Evolutionary conservation across 2,113 vertebrate species (phyloP).

Genomic region (Lasiurus cinereus): DNA sequence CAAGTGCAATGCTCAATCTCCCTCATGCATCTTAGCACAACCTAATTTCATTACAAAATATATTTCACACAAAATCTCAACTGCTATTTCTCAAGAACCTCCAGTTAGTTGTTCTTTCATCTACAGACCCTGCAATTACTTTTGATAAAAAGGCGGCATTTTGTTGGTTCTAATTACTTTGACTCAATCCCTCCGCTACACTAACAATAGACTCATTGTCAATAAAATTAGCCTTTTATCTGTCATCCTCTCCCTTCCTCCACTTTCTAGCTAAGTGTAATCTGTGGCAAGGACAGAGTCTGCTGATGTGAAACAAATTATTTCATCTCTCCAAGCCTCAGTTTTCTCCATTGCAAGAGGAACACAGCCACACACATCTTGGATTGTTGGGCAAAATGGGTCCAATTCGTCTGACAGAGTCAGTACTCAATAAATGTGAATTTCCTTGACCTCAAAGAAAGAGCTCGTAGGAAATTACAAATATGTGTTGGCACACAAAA

Average conservation of each 20-base stretch:
- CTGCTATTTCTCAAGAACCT: background rate
- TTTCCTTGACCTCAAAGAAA: constrained; percentile 12
- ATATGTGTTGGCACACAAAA: background rate
- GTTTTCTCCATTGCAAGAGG: constrained; percentile 38
- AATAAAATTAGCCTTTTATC: constrained; percentile 57
- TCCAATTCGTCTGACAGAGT: background rate
- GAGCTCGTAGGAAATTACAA: background rate
- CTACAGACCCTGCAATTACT: constrained; percentile 7
- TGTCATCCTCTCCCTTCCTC: constrained; percentile 15
- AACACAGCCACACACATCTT: background rate
- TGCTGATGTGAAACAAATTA: background rate
- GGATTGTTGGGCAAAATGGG: background rate
- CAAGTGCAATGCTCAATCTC: background rate
- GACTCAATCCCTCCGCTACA: background rate
- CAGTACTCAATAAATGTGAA: background rate
- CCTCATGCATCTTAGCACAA: background rate
- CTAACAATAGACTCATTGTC: constrained; percentile 70
- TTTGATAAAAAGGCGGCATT: constrained; percentile 58
- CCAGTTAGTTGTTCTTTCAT: background rate
- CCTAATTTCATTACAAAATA: constrained; percentile 20
- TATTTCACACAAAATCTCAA: constrained; percentile 18
- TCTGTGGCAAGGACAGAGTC: background rate
- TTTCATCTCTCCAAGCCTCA: constrained; percentile 8
- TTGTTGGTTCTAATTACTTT: constrained; percentile 57
- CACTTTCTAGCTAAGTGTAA: background rate